A percentile compares a stretch with the other conserved stretches of the same genome.
Evolutionary conservation across 92 coral and sea anemone genomes (phyloP).

Genomic region (Zoanthus sociatus): DNA sequence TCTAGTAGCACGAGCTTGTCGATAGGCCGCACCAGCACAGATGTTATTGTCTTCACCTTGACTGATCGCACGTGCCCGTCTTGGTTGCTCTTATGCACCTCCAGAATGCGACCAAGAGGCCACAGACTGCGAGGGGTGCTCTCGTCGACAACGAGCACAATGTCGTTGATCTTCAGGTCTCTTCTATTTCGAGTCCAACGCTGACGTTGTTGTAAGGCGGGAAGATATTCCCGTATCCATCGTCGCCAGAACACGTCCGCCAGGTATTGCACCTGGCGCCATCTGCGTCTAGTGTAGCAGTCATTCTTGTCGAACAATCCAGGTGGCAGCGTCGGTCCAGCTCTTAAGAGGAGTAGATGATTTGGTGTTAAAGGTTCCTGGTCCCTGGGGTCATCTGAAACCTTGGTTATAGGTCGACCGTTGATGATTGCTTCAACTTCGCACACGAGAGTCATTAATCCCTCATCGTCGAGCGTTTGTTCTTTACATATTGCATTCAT

Average conservation of each 20-base stretch:
- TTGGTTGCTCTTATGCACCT: constrained; percentile 1
- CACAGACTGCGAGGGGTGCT: constrained; percentile 15
- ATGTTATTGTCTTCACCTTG: not conserved
- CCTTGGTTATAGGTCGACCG: not conserved
- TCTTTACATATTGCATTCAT: not conserved
- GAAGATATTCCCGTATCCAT: constrained; percentile 15
- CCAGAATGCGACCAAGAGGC: constrained; percentile 21
- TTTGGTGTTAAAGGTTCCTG: not conserved
- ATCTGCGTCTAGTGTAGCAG: not conserved
- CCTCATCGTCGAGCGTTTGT: constrained; percentile 7
- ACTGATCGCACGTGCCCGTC: constrained; percentile 9
- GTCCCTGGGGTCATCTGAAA: constrained; percentile 1
- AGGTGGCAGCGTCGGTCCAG: constrained; percentile 5
- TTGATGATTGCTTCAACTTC: constrained; percentile 1
- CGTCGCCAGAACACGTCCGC: constrained; percentile 23
- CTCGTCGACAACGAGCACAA: constrained; percentile 17
- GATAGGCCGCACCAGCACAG: constrained; percentile 9
- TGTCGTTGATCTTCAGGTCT: not conserved
- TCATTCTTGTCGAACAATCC: constrained; percentile 5
- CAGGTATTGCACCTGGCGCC: constrained; percentile 28
- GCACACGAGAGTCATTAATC: not conserved
- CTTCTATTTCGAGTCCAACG: constrained; percentile 1
- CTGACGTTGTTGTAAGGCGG: constrained; percentile 12
- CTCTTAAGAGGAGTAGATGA: not conserved
- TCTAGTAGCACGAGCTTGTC: constrained; percentile 11